A percentile compares a stretch with the other conserved stretches of the same genome.
These are phyloP conservation scores for Mamestra brassicae DNA, from an alignment of 2,888 invertebrate genomes.

Conservation along the genomic window DNA sequence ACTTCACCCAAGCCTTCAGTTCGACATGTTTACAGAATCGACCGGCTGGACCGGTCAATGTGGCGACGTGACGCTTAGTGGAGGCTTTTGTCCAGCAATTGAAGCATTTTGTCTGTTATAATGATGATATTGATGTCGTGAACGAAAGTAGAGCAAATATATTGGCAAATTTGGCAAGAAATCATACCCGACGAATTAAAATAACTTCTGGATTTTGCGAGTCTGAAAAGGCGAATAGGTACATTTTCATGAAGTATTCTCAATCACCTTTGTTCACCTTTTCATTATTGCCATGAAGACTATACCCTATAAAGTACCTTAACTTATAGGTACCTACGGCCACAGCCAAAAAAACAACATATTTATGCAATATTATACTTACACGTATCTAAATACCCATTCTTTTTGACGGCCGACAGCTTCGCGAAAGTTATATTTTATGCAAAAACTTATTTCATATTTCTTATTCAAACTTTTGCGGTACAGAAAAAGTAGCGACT, in stretches of 20 bases:
- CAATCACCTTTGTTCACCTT: neutral
- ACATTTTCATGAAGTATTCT: no score
- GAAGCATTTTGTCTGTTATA: neutral
- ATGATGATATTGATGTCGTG: no score
- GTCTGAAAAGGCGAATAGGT: neutral
- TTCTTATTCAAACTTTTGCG: slow-evolving; percentile 82
- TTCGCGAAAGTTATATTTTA: slow-evolving; percentile 84
- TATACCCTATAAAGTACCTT: neutral
- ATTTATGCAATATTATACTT: slow-evolving; percentile 30
- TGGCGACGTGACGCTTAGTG: neutral
- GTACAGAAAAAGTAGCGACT: slow-evolving; percentile 67
- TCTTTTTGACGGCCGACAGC: slow-evolving; percentile 77
- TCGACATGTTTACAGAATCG: no score
- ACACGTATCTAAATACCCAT: slow-evolving; percentile 67
- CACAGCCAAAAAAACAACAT: slow-evolving; percentile 34
- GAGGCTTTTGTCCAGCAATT: neutral
- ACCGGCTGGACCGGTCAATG: neutral
- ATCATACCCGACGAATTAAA: no score
- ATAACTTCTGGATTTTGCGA: neutral
- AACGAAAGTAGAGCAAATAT: neutral
- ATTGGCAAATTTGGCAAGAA: neutral
- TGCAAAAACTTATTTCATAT: slow-evolving; percentile 86
- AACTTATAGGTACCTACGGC: neutral
- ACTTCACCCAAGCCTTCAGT: no score
- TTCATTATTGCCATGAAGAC: neutral